Conservation (phyloP, 2,797 vertebrate species). For the Alfaro cultratus region DNA sequence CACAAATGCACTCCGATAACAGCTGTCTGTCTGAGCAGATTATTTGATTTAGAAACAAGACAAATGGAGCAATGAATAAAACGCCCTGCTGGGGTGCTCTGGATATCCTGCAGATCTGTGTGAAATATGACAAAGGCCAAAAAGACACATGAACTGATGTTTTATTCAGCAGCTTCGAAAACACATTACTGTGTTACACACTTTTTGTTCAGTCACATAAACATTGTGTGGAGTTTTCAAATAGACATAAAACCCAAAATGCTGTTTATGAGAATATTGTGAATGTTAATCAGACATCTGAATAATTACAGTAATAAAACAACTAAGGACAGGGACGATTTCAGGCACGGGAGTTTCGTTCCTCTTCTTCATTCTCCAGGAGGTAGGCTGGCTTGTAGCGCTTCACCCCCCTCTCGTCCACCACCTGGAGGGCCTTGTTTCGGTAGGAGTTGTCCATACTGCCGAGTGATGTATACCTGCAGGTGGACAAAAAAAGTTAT, state of each 20-base stretch:
- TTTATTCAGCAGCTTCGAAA: slow-evolving; percentile 67
- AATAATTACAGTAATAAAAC: slow-evolving; percentile 7
- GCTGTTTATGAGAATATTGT: neutral
- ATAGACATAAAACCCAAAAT: slow-evolving; percentile 17
- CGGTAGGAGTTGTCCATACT: slow-evolving; percentile 89
- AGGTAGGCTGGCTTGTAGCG: slow-evolving; percentile 87
- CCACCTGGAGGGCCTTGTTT: slow-evolving; percentile 84
- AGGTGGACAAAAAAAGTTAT: neutral
- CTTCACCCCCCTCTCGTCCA: slow-evolving; percentile 79
- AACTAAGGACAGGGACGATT: neutral
- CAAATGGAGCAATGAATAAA: slow-evolving; percentile 48
- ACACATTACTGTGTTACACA: slow-evolving; percentile 18
- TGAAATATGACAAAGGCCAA: slow-evolving; percentile 33
- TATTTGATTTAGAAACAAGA: slow-evolving; percentile 47
- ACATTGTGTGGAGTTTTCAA: neutral
- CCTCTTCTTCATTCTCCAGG: slow-evolving; percentile 91
- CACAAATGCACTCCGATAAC: slow-evolving; percentile 29
- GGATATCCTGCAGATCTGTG: slow-evolving; percentile 13
- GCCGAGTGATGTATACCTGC: slow-evolving; percentile 94
- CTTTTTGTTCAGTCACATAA: slow-evolving; percentile 10
- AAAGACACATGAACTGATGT: slow-evolving; percentile 40
- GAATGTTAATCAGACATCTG: slow-evolving; percentile 1
- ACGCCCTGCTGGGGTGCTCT: slow-evolving; percentile 21
- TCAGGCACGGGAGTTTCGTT: slow-evolving; percentile 87
- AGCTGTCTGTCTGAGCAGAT: slow-evolving; percentile 11